These are phyloP conservation scores for Pangasius krempfi DNA, from an alignment of 2,797 vertebrate species.

Conservation along the genomic window DNA sequence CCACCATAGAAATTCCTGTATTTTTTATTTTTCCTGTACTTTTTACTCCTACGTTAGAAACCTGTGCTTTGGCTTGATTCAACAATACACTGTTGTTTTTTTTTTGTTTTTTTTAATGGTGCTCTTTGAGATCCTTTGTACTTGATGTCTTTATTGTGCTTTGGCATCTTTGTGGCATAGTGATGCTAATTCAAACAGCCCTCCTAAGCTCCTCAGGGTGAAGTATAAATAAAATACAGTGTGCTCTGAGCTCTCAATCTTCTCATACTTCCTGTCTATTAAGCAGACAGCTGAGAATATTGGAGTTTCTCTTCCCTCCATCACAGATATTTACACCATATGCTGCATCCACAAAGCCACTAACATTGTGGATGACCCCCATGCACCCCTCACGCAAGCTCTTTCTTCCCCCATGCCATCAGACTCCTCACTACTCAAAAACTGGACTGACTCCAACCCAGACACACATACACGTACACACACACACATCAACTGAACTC, in stretches of 20 bases:
- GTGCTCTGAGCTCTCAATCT: not conserved
- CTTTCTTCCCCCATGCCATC: no score
- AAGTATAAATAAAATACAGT: not conserved
- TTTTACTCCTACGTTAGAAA: not conserved
- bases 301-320: no score
- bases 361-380: no score
- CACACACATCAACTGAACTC: no score
- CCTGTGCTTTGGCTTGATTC: not conserved
- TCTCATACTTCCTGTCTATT: not conserved
- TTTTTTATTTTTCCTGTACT: not conserved
- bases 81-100: not conserved
- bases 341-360: no score
- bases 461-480: no score
- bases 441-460: no score
- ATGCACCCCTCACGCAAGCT: no score
- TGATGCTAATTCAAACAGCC: not conserved
- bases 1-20: not conserved
- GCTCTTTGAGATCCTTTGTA: not conserved
- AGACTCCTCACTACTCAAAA: no score
- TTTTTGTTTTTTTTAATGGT: not conserved
- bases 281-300: not conserved
- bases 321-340: no score
- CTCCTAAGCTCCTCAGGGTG: not conserved
- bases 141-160: not conserved
- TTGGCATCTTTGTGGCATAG: slow-evolving; percentile 2